Evolutionary conservation across 2,113 vertebrate genomes (phyloP), one percentile per base, ranked within the genome.

Genomic region (Hoplias malabaricus): DNA sequence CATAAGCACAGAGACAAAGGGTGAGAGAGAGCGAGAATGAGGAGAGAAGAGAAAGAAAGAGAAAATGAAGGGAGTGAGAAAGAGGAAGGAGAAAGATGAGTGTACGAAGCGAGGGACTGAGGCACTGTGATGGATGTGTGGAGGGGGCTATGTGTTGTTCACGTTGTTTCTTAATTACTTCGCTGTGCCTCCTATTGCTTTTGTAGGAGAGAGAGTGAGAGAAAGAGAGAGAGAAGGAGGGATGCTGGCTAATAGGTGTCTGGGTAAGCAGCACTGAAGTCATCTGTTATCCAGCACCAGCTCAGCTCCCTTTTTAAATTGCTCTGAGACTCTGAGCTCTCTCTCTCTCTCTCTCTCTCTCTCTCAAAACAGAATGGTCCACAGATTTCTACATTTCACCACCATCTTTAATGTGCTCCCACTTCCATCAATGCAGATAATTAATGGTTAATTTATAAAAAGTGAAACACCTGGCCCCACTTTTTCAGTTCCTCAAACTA

Each of bases 261-360:
- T 85, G 81, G 85, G 84, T 88, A 86, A 78, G 72, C 75, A 48
- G 86, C 23, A 23, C 57, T 69, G 79, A 53, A 84, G 80, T 78
- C 79, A 80, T 86, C 77, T 75, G 82, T 89, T 87, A 88, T 87
- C 80, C 74, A 23, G 46, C 86, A 77, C 69, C 83, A 72, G 84
- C 42, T 75, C 54, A 61, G 83, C 88, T 89, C 86, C 77, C 85
- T 87, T 87, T 63, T 78, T 84, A 92, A 92, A 93, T 93, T 93
- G 92, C 89, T 92, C 81, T 86, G 89, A 91, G 90, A 91, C 86
- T 88, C 88, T 72, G 87, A 89, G 86, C 85, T 84, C 84, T 88
- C 86, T n/a, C 57, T 86, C 81, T 67, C 80, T n/a, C n/a, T n/a
- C 84, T 84, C 85, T 78, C 62, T 36, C 70, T 78, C 85, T 89